These are phyloP conservation scores for Drosophila ohnishii DNA, from an alignment of 1,140 invertebrate genomes.

Conservation along the genomic window DNA sequence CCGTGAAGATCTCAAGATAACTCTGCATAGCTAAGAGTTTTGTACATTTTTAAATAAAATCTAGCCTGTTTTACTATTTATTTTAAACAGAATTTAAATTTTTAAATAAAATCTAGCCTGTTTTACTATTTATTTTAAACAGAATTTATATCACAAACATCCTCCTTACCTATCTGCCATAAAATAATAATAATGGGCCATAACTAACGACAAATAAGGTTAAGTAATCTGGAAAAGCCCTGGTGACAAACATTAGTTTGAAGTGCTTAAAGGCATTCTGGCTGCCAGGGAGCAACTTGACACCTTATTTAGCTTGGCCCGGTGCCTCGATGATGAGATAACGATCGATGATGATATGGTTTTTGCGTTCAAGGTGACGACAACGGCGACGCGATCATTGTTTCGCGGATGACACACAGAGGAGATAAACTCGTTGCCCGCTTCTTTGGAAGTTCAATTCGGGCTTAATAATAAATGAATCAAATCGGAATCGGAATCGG, in stretches of 20 bases:
- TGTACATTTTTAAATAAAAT: too few relatives aligned
- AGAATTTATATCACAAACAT: too few relatives aligned
- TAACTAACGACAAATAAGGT: neutral
- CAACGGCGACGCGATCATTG: neutral
- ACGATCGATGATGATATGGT: slow-evolving; percentile 44
- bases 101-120: too few relatives aligned
- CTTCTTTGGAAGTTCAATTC: slow-evolving; percentile 59
- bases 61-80: too few relatives aligned
- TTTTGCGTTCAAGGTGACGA: slow-evolving; percentile 9
- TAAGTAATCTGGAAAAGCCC: slow-evolving; percentile 1
- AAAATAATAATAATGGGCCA: too few relatives aligned
- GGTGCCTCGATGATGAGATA: slow-evolving; percentile 34
- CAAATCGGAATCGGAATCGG: slow-evolving; percentile 34
- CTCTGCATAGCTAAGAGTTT: too few relatives aligned
- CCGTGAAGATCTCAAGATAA: too few relatives aligned
- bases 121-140: too few relatives aligned
- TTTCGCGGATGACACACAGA: slow-evolving; percentile 54
- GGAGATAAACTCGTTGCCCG: slow-evolving; percentile 54
- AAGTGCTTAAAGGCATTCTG: slow-evolving; percentile 20
- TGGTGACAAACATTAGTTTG: slow-evolving; percentile 33
- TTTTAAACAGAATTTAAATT: too few relatives aligned
- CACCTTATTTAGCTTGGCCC: slow-evolving; percentile 47
- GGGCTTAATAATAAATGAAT: slow-evolving; percentile 49
- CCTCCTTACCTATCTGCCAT: too few relatives aligned
- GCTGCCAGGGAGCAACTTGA: slow-evolving; percentile 21